These are phyloP conservation scores for Cephalopachus bancanus DNA, from an alignment of 2,797 vertebrate genomes.

Conservation along the genomic window DNA sequence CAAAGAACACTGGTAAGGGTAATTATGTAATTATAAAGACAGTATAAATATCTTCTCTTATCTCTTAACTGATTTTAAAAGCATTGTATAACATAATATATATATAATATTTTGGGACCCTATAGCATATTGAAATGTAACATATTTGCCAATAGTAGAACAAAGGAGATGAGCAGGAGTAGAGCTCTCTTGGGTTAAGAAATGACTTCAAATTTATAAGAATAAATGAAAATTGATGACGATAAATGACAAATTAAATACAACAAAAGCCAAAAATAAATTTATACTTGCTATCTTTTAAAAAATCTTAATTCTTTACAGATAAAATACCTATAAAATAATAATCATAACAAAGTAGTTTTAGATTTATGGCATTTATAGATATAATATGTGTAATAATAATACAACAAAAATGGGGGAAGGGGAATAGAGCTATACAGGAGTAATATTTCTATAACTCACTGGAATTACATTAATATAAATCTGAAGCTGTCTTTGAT, in stretches of 20 bases:
- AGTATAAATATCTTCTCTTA: neutral
- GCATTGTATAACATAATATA: neutral
- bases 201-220: neutral
- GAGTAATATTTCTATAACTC: neutral
- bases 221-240: neutral
- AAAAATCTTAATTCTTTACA: neutral
- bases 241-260: neutral
- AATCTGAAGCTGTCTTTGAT: neutral
- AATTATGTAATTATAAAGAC: neutral
- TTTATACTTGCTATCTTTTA: neutral
- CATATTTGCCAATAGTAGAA: neutral
- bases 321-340: neutral
- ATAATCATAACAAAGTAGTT: neutral
- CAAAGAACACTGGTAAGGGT: neutral
- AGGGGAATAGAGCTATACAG: neutral
- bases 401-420: neutral
- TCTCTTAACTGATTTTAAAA: conserved; percentile 1
- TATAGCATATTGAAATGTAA: neutral
- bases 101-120: neutral
- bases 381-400: neutral
- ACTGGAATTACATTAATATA: neutral
- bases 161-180: neutral
- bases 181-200: neutral
- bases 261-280: neutral
- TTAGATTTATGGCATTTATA: neutral